These are phyloP conservation scores for Salticus scenicus DNA, from an alignment of 2,888 invertebrate species.

Conservation along the genomic window DNA sequence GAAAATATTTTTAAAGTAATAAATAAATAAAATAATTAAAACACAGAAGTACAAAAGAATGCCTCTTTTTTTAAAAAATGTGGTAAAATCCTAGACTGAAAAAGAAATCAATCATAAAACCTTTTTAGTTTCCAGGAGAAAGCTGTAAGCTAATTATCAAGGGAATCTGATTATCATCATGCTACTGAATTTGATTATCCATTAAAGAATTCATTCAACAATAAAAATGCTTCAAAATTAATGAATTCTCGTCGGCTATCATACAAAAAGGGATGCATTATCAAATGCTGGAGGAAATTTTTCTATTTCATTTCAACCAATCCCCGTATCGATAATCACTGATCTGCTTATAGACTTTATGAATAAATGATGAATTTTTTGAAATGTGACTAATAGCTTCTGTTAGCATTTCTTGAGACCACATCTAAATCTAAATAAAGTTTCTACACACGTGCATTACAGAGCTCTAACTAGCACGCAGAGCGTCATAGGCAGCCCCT, in stretches of 20 bases:
- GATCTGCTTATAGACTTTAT: slow-evolving; percentile 35
- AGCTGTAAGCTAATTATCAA: no score
- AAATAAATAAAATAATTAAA: no score
- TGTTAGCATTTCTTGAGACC: no score
- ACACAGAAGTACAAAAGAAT: no score
- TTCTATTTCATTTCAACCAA: background rate
- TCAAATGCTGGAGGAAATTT: background rate
- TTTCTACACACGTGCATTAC: slow-evolving; percentile 58
- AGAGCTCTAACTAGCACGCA: slow-evolving; percentile 28
- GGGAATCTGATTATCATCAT: no score
- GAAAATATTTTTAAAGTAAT: no score
- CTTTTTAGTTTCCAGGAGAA: no score
- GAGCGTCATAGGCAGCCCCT: slow-evolving; percentile 22
- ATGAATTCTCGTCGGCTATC: background rate
- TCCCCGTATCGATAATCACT: slow-evolving; percentile 21
- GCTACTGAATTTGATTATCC: no score
- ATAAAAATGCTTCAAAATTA: background rate
- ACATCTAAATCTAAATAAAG: slow-evolving; percentile 4
- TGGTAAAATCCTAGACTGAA: no score
- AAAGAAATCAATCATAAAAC: no score
- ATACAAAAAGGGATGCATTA: background rate
- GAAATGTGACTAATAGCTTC: slow-evolving; percentile 45
- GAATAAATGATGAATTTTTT: slow-evolving; percentile 59
- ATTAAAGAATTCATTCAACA: background rate
- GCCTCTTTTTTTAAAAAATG: no score